Conservation (phyloP, 2,797 vertebrate species). For the Fistularia tabacaria region DNA sequence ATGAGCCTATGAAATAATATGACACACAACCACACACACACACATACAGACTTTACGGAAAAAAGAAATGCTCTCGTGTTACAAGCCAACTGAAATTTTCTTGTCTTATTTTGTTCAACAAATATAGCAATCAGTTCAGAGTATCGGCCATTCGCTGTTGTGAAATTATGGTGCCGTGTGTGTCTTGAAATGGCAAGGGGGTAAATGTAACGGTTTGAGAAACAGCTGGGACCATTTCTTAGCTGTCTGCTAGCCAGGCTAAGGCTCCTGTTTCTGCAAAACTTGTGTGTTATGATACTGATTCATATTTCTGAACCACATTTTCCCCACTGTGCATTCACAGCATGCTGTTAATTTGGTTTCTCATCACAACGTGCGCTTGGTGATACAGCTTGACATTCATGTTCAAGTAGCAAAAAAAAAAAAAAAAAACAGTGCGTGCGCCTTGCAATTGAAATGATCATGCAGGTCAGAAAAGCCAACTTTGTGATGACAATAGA, state of each 20-base stretch:
- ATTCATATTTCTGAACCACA: conserved; percentile 64
- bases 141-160: conserved; percentile 14
- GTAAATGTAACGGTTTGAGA: conserved; percentile 53
- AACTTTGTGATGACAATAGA: conserved; percentile 27
- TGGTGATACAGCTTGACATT: conserved; percentile 25
- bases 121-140: conserved; percentile 32
- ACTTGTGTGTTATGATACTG: conserved; percentile 61
- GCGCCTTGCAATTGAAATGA: conserved; percentile 38
- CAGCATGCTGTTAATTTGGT: conserved; percentile 71
- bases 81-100: conserved; percentile 20
- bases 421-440: conserved; percentile 19
- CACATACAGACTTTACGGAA: conserved; percentile 16
- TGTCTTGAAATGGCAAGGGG: conserved; percentile 32
- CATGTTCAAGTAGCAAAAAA: conserved; percentile 33
- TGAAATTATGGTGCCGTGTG: conserved; percentile 10
- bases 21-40: conserved; percentile 3
- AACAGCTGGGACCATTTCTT: conserved; percentile 56
- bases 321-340: conserved; percentile 60
- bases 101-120: conserved; percentile 20
- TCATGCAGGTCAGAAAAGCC: conserved; percentile 39
- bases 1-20: background rate
- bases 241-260: conserved; percentile 54
- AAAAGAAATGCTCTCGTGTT: conserved; percentile 26
- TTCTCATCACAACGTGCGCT: conserved; percentile 66
- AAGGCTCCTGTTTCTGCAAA: conserved; percentile 45